Evolutionary conservation across 2,888 invertebrate species (phyloP).

Genomic region (Rotaria sp.): DNA sequence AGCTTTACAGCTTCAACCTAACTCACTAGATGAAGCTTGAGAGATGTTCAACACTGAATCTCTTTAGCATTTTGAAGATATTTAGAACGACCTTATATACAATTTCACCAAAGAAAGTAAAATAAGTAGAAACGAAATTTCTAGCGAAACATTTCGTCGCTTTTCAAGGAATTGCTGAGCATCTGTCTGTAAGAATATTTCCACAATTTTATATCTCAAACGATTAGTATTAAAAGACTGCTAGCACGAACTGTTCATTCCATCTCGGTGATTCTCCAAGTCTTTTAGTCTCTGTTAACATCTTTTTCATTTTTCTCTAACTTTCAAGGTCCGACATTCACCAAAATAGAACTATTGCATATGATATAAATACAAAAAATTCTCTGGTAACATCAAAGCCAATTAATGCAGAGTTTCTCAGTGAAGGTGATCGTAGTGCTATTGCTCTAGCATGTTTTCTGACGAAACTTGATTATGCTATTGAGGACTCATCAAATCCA

Average conservation of each 20-base stretch:
- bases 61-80: not conserved
- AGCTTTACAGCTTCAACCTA: not conserved
- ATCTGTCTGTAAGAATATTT: not conserved
- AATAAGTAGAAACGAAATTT: not conserved
- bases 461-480: not conserved
- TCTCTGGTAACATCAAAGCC: not conserved
- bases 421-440: not conserved
- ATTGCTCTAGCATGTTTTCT: not conserved
- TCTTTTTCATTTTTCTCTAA: not conserved
- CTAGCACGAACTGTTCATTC: not conserved
- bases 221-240: not conserved
- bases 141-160: not conserved
- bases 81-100: not conserved
- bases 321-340: not conserved
- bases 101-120: not conserved
- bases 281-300: not conserved
- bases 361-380: not conserved
- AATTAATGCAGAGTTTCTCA: not conserved
- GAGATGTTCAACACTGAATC: not conserved
- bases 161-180: not conserved
- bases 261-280: not conserved
- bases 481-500: not conserved
- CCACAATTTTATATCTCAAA: not conserved
- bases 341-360: not conserved
- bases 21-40: not conserved